Percentiles rank a stretch among this genome's conserved stretches.
Conservation (phyloP, 2,113 vertebrate genomes). For the Esox niger region DNA sequence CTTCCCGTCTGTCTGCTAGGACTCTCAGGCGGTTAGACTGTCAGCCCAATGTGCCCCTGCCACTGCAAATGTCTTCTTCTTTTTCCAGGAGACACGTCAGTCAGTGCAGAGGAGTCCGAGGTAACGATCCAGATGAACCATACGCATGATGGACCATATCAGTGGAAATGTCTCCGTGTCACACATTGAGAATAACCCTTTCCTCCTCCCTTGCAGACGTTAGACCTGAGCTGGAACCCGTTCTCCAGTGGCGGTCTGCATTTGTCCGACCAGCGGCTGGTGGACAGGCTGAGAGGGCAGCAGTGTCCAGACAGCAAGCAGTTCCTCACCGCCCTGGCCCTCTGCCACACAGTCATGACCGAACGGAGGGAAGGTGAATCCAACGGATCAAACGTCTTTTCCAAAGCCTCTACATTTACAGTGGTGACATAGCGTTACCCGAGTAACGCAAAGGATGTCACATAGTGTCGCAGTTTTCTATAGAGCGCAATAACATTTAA, state of each 20-base stretch:
- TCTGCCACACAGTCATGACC: constrained; percentile 93
- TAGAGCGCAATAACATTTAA: too few relatives aligned
- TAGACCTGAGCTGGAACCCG: constrained; percentile 68
- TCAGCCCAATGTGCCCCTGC: neutral
- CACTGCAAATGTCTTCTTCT: neutral
- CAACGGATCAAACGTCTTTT: neutral
- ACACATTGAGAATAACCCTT: too few relatives aligned
- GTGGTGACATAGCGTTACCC: too few relatives aligned
- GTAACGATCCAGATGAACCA: constrained; percentile 26
- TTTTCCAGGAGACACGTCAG: constrained; percentile 53
- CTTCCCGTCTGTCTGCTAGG: constrained; percentile 31
- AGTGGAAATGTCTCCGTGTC: too few relatives aligned
- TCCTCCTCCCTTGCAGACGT: constrained; percentile 57
- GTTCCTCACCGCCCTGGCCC: constrained; percentile 82
- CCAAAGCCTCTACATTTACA: too few relatives aligned
- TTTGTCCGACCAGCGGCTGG: constrained; percentile 64
- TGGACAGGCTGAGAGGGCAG: constrained; percentile 53
- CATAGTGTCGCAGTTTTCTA: too few relatives aligned
- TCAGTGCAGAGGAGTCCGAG: constrained; percentile 55
- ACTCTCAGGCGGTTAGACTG: neutral
- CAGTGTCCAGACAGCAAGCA: constrained; percentile 62
- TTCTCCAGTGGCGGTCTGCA: constrained; percentile 55
- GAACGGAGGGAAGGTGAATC: constrained; percentile 76
- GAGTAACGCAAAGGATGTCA: too few relatives aligned
- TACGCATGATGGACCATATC: neutral